A percentile compares a stretch with the other conserved stretches of the same genome.
These are phyloP conservation scores for Dinocampus coccinellae DNA, from an alignment of 2,888 invertebrate species.

Conservation along the genomic window DNA sequence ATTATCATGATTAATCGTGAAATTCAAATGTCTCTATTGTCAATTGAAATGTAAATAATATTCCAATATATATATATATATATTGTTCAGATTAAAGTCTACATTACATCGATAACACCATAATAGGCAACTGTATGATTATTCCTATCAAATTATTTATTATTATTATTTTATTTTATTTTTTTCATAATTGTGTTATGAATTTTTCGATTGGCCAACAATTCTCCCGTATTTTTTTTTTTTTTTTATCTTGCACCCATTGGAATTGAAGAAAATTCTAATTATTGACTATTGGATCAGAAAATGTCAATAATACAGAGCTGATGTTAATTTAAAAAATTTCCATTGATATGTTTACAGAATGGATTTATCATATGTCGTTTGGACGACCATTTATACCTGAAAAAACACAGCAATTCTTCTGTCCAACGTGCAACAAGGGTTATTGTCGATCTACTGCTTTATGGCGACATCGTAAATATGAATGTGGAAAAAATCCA, in stretches of 20 bases:
- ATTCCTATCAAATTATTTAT: too few species aligned
- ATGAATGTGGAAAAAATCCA: constrained; percentile 64
- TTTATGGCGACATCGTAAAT: constrained; percentile 59
- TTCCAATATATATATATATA: constrained; percentile 48
- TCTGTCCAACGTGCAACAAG: constrained; percentile 56
- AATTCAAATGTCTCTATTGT: constrained; percentile 55
- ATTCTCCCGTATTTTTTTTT: background rate
- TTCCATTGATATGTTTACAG: background rate
- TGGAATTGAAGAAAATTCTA: background rate
- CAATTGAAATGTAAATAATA: constrained; percentile 47
- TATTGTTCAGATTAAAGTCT: constrained; percentile 26
- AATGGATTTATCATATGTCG: background rate
- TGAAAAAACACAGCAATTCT: constrained; percentile 1
- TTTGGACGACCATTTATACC: background rate
- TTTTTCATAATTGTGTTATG: too few species aligned
- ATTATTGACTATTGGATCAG: background rate
- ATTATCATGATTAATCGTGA: constrained; percentile 49
- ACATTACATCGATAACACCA: background rate
- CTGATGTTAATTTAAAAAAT: background rate
- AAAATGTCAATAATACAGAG: background rate
- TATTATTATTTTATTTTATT: too few species aligned
- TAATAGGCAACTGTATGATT: background rate
- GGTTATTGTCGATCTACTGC: constrained; percentile 56
- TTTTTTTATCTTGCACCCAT: too few species aligned
- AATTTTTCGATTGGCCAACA: background rate